Conservation (phyloP, 2,888 invertebrate species). For the Pyrrhia umbra region DNA sequence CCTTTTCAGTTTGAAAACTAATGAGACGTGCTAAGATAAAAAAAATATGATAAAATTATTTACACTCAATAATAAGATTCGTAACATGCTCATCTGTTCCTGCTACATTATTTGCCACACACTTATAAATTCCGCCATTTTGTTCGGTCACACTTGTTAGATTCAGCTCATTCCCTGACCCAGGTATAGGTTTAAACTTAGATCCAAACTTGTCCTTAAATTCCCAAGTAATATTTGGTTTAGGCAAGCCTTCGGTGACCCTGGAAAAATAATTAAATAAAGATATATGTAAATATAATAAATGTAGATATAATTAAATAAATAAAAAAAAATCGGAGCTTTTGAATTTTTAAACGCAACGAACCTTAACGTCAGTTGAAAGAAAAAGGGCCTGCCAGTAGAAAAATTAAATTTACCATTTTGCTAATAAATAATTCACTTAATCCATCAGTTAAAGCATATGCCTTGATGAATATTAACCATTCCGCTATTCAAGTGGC, state of each 20-base stretch:
- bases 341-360: too few species aligned
- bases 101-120: conserved; percentile 28
- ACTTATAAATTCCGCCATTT: conserved; percentile 35
- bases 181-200: not conserved
- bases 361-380: too few species aligned
- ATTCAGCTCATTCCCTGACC: not conserved
- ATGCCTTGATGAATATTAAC: too few species aligned
- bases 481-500: too few species aligned
- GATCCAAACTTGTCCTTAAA: conserved; percentile 3
- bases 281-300: not conserved
- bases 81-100: conserved; percentile 36
- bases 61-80: conserved; percentile 42
- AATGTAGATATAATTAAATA: too few species aligned
- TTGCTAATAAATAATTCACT: too few species aligned
- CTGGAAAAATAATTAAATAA: conserved; percentile 4
- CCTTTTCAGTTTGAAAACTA: too few species aligned
- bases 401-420: too few species aligned
- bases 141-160: not conserved
- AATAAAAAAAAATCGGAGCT: too few species aligned
- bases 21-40: too few species aligned
- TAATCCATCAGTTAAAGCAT: too few species aligned
- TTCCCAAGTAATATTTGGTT: conserved; percentile 14
- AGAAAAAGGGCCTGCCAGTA: too few species aligned
- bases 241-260: conserved; percentile 1
- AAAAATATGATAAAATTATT: conserved; percentile 5